These are phyloP conservation scores for Hydrotaea diabolus DNA, from an alignment of 2,888 invertebrate genomes.

Conservation along the genomic window DNA sequence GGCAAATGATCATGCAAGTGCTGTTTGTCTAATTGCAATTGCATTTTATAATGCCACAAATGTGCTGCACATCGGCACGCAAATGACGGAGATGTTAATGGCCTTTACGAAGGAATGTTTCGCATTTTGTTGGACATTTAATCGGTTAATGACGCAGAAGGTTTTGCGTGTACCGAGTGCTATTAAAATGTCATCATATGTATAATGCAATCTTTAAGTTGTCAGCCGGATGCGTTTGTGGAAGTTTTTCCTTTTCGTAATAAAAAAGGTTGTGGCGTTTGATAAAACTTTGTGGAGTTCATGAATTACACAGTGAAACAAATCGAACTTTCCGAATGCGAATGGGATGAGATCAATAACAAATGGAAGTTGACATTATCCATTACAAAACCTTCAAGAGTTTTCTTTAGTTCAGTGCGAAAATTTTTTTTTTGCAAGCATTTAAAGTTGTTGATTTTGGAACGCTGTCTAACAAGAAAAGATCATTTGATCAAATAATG, in stretches of 20 bases:
- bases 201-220: not conserved
- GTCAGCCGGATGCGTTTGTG: too few species aligned
- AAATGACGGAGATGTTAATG: not conserved
- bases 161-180: not conserved
- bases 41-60: not conserved
- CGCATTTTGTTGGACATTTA: not conserved
- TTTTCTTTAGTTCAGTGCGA: too few species aligned
- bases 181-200: slow-evolving; percentile 19
- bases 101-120: not conserved
- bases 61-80: not conserved
- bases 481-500: too few species aligned
- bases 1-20: not conserved
- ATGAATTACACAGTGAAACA: too few species aligned
- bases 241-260: too few species aligned
- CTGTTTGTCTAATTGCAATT: not conserved
- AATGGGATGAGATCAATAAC: too few species aligned
- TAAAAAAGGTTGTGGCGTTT: not conserved
- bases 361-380: too few species aligned
- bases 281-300: not conserved
- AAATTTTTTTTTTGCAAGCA: too few species aligned
- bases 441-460: too few species aligned
- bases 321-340: too few species aligned
- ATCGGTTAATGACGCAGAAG: not conserved
- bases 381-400: too few species aligned
- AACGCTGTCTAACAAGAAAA: too few species aligned